Conservation (phyloP, 2,888 invertebrate species). For the Hesperia comma region DNA sequence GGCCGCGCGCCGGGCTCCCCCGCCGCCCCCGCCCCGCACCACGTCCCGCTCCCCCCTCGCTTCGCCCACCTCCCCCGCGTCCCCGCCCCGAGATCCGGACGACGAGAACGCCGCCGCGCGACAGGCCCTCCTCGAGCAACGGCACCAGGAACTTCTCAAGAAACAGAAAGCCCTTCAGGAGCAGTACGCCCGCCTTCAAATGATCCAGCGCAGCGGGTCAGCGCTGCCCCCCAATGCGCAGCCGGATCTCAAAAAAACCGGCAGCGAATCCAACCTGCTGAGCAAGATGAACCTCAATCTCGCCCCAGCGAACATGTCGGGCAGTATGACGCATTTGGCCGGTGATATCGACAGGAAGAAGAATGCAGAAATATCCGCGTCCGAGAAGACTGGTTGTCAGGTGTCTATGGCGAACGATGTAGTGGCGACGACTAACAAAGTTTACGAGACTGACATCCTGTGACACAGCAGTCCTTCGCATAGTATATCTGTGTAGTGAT, state of each 20-base stretch:
- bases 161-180: conserved; percentile 95
- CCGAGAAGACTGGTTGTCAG: conserved; percentile 41
- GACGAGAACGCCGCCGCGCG: conserved; percentile 68
- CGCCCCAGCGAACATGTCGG: conserved; percentile 71
- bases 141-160: conserved; percentile 94
- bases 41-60: conserved; percentile 94
- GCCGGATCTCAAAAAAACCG: conserved; percentile 91
- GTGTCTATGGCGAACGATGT: conserved; percentile 52
- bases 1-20: conserved; percentile 90
- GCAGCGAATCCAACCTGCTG: conserved; percentile 93
- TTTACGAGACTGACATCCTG: conserved; percentile 97
- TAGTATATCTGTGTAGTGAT: conserved; percentile 57
- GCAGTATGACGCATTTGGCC: conserved; percentile 73
- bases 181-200: conserved; percentile 94
- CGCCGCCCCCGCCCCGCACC: conserved; percentile 96
- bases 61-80: conserved; percentile 90
- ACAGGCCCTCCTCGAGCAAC: conserved; percentile 91
- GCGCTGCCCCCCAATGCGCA: conserved; percentile 86
- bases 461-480: conserved; percentile 79
- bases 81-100: conserved; percentile 85
- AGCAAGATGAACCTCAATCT: conserved; percentile 92
- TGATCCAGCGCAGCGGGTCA: conserved; percentile 91
- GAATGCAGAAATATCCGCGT: conserved; percentile 31
- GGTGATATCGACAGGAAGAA: conserved; percentile 49
- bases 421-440: conserved; percentile 88